Evolutionary conservation across 2,113 vertebrate genomes (phyloP), one percentile per base, ranked within the genome.

Genomic region (Toxotes chatareus): DNA sequence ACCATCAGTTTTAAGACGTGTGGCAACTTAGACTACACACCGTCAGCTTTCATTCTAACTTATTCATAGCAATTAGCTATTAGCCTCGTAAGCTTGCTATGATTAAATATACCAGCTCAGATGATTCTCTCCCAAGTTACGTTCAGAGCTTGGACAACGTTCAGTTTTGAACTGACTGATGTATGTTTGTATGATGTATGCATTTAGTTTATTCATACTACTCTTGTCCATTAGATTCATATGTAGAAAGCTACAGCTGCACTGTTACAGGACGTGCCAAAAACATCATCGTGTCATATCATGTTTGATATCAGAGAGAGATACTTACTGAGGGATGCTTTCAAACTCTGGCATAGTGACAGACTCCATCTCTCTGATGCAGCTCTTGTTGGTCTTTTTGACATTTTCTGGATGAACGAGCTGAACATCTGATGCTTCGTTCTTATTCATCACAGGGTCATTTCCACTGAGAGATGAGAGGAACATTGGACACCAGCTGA

Each of bases 311-410:
- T 49, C 0, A 32, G 4, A 56, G 46, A 17, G 3, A 2, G 34
- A n/a, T 16, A 93, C 95, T 93, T 75, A 96, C 94, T 86, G 91
- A 79, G 95, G 95, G 75, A 96, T 94, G 86, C 44, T 77, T 36
- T 95, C 94, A 79, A 94, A 96, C 85, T 95, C 95, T 42, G 83
- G 66, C 12, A 83, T 23, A 1, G 94, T 96, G 90, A 96, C 89
- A 0, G 89, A 80, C 42, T 89, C 90, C 86, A 96, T 90, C 83
- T 94, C 89, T 88, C 74, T 93, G 85, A 93, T 36, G 11, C 51
- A 63, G 56, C 7, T 84, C 40, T 82, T 88, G 23, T 13, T 69
- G 55, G 42, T n/a, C 82, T 93, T 94, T 34, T 60, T 93, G 47
- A 59, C 51, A 0, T 51, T 77, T 21, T 87, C 82, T 27, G 55